Evolutionary conservation across 2,797 vertebrate species (phyloP), one percentile per base, ranked within the genome.

Genomic region (Clamator glandarius): DNA sequence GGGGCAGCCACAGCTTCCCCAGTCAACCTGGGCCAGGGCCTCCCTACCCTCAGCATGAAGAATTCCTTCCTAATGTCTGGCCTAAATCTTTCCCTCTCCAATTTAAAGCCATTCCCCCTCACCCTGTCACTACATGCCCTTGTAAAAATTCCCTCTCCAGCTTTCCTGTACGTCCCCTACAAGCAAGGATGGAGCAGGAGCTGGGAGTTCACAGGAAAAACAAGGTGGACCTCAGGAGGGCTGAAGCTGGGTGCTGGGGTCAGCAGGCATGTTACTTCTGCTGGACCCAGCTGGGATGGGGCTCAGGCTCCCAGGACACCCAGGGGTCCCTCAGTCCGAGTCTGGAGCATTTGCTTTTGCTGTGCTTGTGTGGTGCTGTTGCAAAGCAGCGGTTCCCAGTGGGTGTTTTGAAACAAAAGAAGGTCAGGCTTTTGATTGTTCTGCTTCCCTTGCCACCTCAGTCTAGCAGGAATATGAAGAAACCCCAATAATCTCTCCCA

Each of bases 221-320:
- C 24, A 69, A 28, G 31, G 29, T 15, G 15, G 25, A 36, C 20
- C 29, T 31, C 28, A 59, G 33, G 31, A 74, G 10, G 20, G 9
- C 15, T 77, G 73, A 25, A 67, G 42, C 15, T 6, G 6, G 29
- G 26, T 50, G 24, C 26, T n/a, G 8, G 10, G 15, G 3, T 50
- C 15, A 41, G 62, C 24, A 59, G 35, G 7, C 2, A 0, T 10
- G 10, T 5, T 41, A 52, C 44, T 39, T 39, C 25, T 19, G 13
- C 21, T 12, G 15, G 8, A 41, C 3, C 5, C 55, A 35, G 11
- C 8, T 72, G 61, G 58, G 36, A 21, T 28, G 33, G 61, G 13
- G 7, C 8, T 52, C 1, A 1, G 51, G 3, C 6, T 66, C 19
- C 44, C 29, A 2, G 4, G 8, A 3, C 16, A 17, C 2, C 3